Evolutionary conservation across 64 coral and sea anemone species (phyloP).

Genomic region (Trachythela sp.): DNA sequence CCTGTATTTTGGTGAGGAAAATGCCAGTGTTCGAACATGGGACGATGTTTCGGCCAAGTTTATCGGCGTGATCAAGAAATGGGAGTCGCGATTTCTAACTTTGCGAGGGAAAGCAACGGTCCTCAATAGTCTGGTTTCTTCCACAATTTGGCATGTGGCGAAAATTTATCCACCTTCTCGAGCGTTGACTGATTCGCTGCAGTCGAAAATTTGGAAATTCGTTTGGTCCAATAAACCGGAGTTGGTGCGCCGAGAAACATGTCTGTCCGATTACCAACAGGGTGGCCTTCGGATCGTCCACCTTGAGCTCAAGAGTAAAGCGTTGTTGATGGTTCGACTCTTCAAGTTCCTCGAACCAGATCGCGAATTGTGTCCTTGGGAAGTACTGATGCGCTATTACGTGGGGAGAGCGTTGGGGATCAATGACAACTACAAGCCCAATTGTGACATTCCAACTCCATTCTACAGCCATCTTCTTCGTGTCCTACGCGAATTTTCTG

Average conservation of each 20-base stretch:
- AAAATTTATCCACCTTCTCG: background rate
- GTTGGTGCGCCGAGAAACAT: background rate
- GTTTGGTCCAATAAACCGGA: no score
- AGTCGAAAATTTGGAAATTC: no score
- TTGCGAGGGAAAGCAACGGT: background rate
- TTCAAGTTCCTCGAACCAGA: background rate
- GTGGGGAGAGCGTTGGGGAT: background rate
- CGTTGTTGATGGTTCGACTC: background rate
- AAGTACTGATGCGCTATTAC: background rate
- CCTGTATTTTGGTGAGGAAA: background rate
- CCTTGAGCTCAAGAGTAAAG: background rate
- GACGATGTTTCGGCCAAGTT: background rate
- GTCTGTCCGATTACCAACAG: background rate
- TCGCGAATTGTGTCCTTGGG: background rate
- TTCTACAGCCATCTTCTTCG: background rate
- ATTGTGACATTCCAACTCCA: background rate
- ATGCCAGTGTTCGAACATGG: background rate
- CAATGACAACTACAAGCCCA: background rate
- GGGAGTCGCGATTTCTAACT: background rate
- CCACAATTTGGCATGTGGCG: background rate
- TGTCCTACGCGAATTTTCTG: background rate
- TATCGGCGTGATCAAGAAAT: background rate
- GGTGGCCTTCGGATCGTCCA: background rate
- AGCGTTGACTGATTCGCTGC: background rate
- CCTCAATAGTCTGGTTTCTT: background rate